Evolutionary conservation across 2,797 vertebrate genomes (phyloP).

Genomic region (Rhyacichthys aspro): DNA sequence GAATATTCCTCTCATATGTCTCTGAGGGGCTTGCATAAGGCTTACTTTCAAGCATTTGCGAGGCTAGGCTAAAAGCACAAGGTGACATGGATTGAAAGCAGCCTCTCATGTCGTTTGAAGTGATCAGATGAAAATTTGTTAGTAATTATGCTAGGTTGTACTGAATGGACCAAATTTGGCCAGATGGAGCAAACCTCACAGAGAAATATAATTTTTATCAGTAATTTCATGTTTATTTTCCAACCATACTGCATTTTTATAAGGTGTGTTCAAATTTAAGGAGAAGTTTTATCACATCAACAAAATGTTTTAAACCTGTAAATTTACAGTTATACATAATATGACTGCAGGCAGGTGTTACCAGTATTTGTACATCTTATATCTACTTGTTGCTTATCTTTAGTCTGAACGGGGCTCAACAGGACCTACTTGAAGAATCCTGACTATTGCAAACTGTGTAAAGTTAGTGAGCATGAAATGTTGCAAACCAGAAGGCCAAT

Average conservation of each 20-base stretch:
- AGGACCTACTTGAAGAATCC: conserved; percentile 13
- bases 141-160: conserved; percentile 28
- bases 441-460: conserved; percentile 5
- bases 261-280: too few relatives aligned
- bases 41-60: conserved; percentile 23
- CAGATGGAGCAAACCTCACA: too few relatives aligned
- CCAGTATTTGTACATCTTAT: neutral
- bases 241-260: too few relatives aligned
- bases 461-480: conserved; percentile 27
- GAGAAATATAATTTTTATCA: too few relatives aligned
- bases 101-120: conserved; percentile 10
- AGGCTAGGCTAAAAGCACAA: conserved; percentile 18
- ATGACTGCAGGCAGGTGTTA: neutral
- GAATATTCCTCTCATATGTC: conserved; percentile 40
- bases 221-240: too few relatives aligned
- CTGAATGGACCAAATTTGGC: too few relatives aligned
- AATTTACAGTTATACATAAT: neutral
- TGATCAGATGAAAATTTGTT: conserved; percentile 41
- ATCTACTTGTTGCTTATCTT: too few relatives aligned
- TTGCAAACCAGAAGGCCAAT: conserved; percentile 17
- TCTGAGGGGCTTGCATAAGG: conserved; percentile 18
- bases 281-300: neutral
- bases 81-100: conserved; percentile 30
- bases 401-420: neutral
- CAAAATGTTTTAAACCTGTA: neutral